These are phyloP conservation scores for Halichondria panicea DNA, from an alignment of 37 sponge, comb jelly and placozoan species.

Conservation along the genomic window DNA sequence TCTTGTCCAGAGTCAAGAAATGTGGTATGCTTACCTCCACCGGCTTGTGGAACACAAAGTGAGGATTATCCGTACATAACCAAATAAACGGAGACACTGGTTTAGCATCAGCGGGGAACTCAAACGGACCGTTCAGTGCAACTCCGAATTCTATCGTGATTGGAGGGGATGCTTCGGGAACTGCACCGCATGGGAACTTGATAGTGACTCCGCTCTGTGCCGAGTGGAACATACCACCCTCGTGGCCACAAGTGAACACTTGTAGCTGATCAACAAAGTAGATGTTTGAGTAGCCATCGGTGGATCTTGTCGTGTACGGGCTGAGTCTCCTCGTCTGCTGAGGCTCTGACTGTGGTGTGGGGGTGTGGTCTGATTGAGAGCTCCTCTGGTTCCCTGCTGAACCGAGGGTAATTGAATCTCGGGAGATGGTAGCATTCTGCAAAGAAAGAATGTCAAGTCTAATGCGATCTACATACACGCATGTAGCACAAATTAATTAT, in stretches of 20 bases:
- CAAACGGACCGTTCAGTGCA: neutral
- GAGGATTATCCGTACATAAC: neutral
- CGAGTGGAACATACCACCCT: neutral
- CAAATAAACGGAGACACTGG: slow-evolving; percentile 10
- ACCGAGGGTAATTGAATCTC: too few relatives aligned
- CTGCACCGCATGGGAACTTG: neutral
- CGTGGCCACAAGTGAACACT: neutral
- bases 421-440: too few relatives aligned
- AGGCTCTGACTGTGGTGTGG: too few relatives aligned
- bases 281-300: neutral
- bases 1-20: neutral
- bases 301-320: neutral
- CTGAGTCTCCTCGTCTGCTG: neutral
- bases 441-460: too few relatives aligned
- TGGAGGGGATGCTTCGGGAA: neutral
- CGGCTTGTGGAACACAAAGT: neutral
- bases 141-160: neutral
- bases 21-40: neutral
- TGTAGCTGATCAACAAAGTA: neutral
- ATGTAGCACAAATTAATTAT: too few relatives aligned
- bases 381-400: too few relatives aligned
- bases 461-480: too few relatives aligned
- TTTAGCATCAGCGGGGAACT: neutral
- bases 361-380: too few relatives aligned
- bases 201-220: neutral